Base-by-base conservation (phyloP, 2,888 invertebrate species). In the Amiota mariae region DNA sequence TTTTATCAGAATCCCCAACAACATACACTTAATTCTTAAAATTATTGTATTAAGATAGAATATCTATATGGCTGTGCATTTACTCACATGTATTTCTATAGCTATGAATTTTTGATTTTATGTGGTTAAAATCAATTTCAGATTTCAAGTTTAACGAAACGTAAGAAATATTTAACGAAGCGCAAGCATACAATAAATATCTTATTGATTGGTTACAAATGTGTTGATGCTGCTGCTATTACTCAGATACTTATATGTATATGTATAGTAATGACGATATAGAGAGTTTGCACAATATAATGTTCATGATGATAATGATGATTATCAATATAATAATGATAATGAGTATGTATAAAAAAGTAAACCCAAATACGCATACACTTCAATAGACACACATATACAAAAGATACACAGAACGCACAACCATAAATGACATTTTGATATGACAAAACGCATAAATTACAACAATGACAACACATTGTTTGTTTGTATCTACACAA, bases 81-180 rank as follows among this genome's bases (percentile, higher is more conserved):
- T n/a, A n/a, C n/a, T n/a, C n/a, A n/a, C n/a, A n/a, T 36, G 6
- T 36, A 36, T 36, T 36, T 36, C 36, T 36, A 6, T 36, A 36
- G 36, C 36, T 36, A 36, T 36, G 6, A 36, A 36, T 36, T 36
- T 18, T 6, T 59, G n/a, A 20, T n/a, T 59, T 10, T 59, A 6
- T 2, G 36, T 36, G 36, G 36, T 20, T 11, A 20, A 20, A n/a
- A 59, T n/a, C n/a, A 59, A 63, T 63, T 63, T n/a, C n/a, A n/a
- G 63, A 13, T n/a, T 63, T 63, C 24, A 63, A 63, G 46, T 36
- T 63, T 46, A 63, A 46, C 46, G 63, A 63, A 63, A 46, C 47
- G 63, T 63, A 63, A 63, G 36, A 63, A 63, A 63, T 13, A 12
- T 63, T 63, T 36, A 63, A 63, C 46, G 63, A 63, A 63, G 36